These are phyloP conservation scores for Epinotia nisella DNA, from an alignment of 2,888 invertebrate species.

Conservation along the genomic window DNA sequence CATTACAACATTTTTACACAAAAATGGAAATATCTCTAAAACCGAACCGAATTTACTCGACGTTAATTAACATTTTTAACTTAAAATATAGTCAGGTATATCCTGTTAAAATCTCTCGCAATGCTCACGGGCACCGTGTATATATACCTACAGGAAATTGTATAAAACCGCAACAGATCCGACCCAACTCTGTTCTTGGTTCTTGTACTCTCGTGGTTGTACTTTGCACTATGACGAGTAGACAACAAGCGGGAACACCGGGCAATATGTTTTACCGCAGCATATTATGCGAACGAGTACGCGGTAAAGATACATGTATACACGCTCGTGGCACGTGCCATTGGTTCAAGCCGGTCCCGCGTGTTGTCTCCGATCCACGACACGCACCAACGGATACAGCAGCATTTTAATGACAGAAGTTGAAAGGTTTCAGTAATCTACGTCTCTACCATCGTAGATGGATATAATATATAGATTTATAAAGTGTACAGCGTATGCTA, in stretches of 20 bases:
- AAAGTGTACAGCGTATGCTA: conserved; percentile 5
- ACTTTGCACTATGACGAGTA: conserved; percentile 1
- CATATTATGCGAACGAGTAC: neutral
- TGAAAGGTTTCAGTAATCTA: neutral
- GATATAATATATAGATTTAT: neutral
- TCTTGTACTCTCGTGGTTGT: neutral
- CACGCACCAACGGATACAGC: too few relatives aligned
- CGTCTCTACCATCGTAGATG: neutral
- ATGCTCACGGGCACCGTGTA: too few relatives aligned
- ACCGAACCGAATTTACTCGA: too few relatives aligned
- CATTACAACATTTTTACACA: too few relatives aligned
- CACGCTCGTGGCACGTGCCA: conserved; percentile 66
- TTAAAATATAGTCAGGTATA: too few relatives aligned
- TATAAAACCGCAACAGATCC: too few relatives aligned
- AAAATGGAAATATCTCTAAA: too few relatives aligned
- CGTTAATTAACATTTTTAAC: too few relatives aligned
- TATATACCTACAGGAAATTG: too few relatives aligned
- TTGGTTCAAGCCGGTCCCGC: conserved; percentile 60
- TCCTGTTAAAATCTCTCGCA: too few relatives aligned
- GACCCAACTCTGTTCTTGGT: neutral
- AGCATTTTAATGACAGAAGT: conserved; percentile 42
- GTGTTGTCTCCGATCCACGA: conserved; percentile 49
- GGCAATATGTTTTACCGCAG: conserved; percentile 1
- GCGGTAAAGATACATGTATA: conserved; percentile 56
- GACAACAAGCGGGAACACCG: neutral